These are phyloP conservation scores for Hippocampus comes DNA, from an alignment of 2,113 vertebrate genomes.

Conservation along the genomic window DNA sequence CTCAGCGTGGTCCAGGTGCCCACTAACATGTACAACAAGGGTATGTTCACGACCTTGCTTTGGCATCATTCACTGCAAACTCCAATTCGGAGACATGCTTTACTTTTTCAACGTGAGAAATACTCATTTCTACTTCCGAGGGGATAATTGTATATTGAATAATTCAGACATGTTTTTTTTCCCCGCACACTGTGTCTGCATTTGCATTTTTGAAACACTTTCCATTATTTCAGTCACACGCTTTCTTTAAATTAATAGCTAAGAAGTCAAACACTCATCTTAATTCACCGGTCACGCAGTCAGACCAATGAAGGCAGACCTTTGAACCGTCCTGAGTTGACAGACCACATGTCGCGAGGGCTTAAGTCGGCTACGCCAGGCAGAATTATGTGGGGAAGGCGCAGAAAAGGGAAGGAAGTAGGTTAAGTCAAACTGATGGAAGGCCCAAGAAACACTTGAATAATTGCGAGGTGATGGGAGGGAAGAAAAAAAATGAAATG, in stretches of 20 bases:
- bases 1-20: constrained; percentile 97
- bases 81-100: background rate
- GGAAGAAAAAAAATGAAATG: constrained; percentile 27
- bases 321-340: constrained; percentile 38
- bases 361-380: constrained; percentile 46
- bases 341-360: constrained; percentile 50
- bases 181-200: constrained; percentile 9
- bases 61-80: background rate
- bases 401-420: constrained; percentile 40
- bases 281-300: constrained; percentile 46
- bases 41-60: constrained; percentile 25
- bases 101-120: background rate
- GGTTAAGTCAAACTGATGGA: constrained; percentile 68
- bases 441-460: constrained; percentile 64
- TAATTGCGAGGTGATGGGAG: constrained; percentile 49
- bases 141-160: background rate
- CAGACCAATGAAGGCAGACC: constrained; percentile 41
- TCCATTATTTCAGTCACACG: constrained; percentile 41
- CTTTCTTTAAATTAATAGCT: constrained; percentile 48
- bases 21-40: constrained; percentile 98
- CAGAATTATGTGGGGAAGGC: constrained; percentile 26
- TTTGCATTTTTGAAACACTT: constrained; percentile 43
- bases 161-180: background rate
- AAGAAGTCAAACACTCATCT: constrained; percentile 49
- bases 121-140: background rate